phyloP scores from a whole-genome alignment of 2,888 invertebrate species.

The Ethmia dodecea region DNA sequence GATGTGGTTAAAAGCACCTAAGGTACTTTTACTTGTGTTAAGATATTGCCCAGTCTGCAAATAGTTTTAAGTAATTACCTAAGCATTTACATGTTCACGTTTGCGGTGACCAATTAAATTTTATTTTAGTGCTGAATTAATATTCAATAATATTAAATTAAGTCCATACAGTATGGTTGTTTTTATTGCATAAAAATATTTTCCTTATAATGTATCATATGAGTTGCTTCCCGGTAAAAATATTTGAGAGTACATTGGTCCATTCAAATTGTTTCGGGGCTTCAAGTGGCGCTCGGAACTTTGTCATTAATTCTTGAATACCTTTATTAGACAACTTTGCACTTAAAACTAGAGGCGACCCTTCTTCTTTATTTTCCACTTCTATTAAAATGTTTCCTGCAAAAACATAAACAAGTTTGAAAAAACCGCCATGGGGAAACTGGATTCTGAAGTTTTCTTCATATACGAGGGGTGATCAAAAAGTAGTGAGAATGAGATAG shows the following conservation, averaged over 20 bases:
- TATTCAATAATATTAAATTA: constrained; percentile 59
- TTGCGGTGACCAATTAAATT: constrained; percentile 61
- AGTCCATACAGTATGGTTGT: constrained; percentile 35
- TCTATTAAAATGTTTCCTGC: constrained; percentile 58
- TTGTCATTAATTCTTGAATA: constrained; percentile 45
- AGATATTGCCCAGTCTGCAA: not conserved
- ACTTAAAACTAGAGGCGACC: constrained; percentile 40
- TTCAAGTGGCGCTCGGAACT: constrained; percentile 55
- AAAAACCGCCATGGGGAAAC: too few species aligned
- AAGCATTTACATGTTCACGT: constrained; percentile 61
- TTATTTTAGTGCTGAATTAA: constrained; percentile 52
- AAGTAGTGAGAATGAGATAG: too few species aligned
- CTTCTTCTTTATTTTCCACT: constrained; percentile 34
- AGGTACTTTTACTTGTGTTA: too few species aligned
- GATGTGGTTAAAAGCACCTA: too few species aligned
- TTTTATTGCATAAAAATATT: constrained; percentile 23
- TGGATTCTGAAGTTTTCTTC: too few species aligned
- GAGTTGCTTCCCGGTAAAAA: constrained; percentile 62
- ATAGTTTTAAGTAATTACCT: constrained; percentile 17
- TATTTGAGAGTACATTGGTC: constrained; percentile 57
- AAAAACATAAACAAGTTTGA: constrained; percentile 28
- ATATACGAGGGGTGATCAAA: too few species aligned
- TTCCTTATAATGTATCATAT: constrained; percentile 25
- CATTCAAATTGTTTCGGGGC: constrained; percentile 52
- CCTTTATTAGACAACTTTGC: constrained; percentile 53